A percentile compares a stretch with the other conserved stretches of the same genome.
Conservation (phyloP, 2,113 vertebrate species). For the Pollachius pollachius region DNA sequence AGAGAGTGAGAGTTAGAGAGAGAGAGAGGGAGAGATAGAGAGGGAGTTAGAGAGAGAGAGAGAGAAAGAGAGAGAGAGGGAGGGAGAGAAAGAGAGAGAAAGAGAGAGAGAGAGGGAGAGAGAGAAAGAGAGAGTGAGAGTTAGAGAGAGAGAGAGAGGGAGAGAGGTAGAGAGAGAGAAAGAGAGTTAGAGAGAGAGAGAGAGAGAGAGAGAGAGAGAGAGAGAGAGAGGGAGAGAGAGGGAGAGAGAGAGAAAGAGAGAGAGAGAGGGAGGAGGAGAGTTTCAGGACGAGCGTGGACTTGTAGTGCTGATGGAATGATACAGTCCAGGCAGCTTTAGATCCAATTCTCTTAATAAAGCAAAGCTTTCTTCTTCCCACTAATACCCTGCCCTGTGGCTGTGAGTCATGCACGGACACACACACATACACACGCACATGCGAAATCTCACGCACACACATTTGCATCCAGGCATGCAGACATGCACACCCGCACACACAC, state of each 20-base stretch:
- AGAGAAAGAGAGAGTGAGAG: too few species aligned
- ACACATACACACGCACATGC: background rate
- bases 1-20: too few species aligned
- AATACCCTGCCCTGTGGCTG: background rate
- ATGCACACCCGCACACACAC: background rate
- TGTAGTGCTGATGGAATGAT: conserved; percentile 26
- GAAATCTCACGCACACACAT: background rate
- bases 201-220: too few species aligned
- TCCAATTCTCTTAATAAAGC: conserved; percentile 17
- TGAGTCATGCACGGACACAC: background rate
- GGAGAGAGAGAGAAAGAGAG: too few species aligned
- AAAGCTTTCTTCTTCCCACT: background rate
- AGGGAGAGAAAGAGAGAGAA: too few species aligned
- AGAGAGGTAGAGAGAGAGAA: too few species aligned
- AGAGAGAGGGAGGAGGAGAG: conserved; percentile 12
- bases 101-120: conserved; percentile 1
- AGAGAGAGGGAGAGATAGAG: too few species aligned
- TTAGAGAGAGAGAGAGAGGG: too few species aligned
- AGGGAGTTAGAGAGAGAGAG: too few species aligned
- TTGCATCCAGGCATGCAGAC: background rate
- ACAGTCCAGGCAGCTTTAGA: conserved; percentile 19
- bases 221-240: too few species aligned
- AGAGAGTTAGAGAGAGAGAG: too few species aligned
- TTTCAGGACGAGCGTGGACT: conserved; percentile 11
- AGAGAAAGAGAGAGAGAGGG: too few species aligned